Evolutionary conservation across 1,140 invertebrate genomes (phyloP).

Genomic region (Oryctes rhinoceros): DNA sequence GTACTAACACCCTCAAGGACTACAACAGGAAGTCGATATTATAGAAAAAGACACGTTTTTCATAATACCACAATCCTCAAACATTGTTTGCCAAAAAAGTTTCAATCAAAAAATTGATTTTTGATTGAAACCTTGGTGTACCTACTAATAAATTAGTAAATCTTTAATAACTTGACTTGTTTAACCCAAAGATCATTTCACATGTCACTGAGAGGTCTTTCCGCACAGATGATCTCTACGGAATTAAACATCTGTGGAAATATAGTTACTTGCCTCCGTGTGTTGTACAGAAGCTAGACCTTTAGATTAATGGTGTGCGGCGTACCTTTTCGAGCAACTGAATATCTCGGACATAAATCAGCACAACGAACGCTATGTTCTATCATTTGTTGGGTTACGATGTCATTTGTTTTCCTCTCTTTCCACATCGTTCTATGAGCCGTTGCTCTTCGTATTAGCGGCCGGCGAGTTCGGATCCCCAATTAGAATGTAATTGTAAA

Average conservation of each 20-base stretch:
- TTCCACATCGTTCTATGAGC: background rate
- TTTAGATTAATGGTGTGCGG: constrained; percentile 56
- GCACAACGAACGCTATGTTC: constrained; percentile 54
- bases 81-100: too few relatives aligned
- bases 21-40: too few relatives aligned
- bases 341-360: constrained; percentile 57
- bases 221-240: background rate
- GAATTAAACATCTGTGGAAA: constrained; percentile 14
- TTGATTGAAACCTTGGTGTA: too few relatives aligned
- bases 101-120: too few relatives aligned
- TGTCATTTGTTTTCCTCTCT: constrained; percentile 53
- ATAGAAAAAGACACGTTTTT: too few relatives aligned
- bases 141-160: too few relatives aligned
- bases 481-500: constrained; percentile 34
- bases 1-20: too few relatives aligned
- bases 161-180: too few relatives aligned
- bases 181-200: too few relatives aligned
- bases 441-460: background rate
- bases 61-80: too few relatives aligned
- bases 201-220: too few relatives aligned
- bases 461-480: background rate
- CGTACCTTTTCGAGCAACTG: constrained; percentile 56
- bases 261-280: constrained; percentile 12
- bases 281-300: constrained; percentile 36
- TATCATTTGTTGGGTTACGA: constrained; percentile 55